phyloP scores from a whole-genome alignment of 2,888 invertebrate genomes.

The Conchocele bisecta region DNA sequence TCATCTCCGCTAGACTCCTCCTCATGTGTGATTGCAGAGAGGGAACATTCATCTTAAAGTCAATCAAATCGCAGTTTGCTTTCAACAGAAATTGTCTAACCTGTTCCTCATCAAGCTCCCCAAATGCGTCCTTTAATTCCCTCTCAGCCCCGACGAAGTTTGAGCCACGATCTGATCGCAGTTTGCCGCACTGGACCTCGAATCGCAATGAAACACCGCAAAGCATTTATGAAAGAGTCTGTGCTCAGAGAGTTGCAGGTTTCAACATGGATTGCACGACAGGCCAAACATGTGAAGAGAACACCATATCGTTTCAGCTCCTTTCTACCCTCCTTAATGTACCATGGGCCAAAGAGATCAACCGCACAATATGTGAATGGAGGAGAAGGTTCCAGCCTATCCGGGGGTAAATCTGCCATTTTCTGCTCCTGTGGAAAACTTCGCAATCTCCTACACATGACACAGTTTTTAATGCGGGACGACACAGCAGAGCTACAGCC shows the following conservation, averaged over 20 bases:
- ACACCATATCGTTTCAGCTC: slow-evolving; percentile 71
- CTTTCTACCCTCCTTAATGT: slow-evolving; percentile 62
- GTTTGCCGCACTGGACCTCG: slow-evolving; percentile 9
- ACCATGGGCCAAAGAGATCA: slow-evolving; percentile 77
- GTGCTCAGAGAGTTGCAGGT: slow-evolving; percentile 38
- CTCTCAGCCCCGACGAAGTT: slow-evolving; percentile 9
- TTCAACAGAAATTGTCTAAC: slow-evolving; percentile 16
- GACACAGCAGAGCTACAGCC: slow-evolving; percentile 61
- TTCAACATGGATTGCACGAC: slow-evolving; percentile 73
- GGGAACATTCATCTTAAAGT: slow-evolving; percentile 20
- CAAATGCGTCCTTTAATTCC: slow-evolving; percentile 18
- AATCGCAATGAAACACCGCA: slow-evolving; percentile 13
- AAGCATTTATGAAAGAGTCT: slow-evolving; percentile 49
- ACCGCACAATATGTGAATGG: slow-evolving; percentile 75
- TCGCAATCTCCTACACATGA: slow-evolving; percentile 66
- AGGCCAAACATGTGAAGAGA: slow-evolving; percentile 73
- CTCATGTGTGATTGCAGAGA: slow-evolving; percentile 37
- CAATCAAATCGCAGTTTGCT: slow-evolving; percentile 2
- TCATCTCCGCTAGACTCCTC: slow-evolving; percentile 38
- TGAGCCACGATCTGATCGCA: slow-evolving; percentile 4
- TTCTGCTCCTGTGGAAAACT: slow-evolving; percentile 61
- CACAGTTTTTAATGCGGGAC: slow-evolving; percentile 64
- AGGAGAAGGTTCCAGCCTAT: slow-evolving; percentile 62
- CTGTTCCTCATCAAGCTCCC: slow-evolving; percentile 1
- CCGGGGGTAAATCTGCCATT: slow-evolving; percentile 75